Evolutionary conservation across 23 tunicate species (phyloP).

Genomic region (Diplosoma virens): DNA sequence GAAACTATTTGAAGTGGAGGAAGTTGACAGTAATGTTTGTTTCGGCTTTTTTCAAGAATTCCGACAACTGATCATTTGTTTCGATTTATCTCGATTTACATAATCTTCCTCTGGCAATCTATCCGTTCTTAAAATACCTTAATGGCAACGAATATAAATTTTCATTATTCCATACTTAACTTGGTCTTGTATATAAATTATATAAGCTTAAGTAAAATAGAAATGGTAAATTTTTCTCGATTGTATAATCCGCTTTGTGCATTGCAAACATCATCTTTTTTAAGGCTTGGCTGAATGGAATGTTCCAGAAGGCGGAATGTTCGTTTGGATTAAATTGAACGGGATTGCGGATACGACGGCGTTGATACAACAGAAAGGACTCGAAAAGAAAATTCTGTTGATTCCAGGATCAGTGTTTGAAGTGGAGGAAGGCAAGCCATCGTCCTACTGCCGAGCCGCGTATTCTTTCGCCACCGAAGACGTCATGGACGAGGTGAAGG

Average conservation of each 20-base stretch:
- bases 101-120: too few species aligned
- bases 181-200: not conserved
- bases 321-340: constrained; percentile 80
- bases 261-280: not conserved
- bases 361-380: constrained; percentile 45
- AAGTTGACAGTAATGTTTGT: too few species aligned
- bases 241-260: not conserved
- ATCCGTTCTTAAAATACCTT: too few species aligned
- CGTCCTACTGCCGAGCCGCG: constrained; percentile 66
- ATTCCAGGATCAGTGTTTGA: constrained; percentile 82
- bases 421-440: constrained; percentile 53
- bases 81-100: too few species aligned
- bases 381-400: constrained; percentile 59
- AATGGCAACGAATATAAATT: too few species aligned
- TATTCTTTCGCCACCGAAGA: constrained; percentile 65
- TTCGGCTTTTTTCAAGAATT: too few species aligned
- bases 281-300: constrained; percentile 83
- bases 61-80: too few species aligned
- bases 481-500: constrained; percentile 54
- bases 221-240: not conserved
- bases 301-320: constrained; percentile 93
- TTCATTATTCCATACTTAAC: too few species aligned
- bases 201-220: not conserved
- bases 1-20: too few species aligned
- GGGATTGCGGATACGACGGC: constrained; percentile 47